phyloP scores from a whole-genome alignment of 2,888 invertebrate species.

The Nasonia oneida region DNA sequence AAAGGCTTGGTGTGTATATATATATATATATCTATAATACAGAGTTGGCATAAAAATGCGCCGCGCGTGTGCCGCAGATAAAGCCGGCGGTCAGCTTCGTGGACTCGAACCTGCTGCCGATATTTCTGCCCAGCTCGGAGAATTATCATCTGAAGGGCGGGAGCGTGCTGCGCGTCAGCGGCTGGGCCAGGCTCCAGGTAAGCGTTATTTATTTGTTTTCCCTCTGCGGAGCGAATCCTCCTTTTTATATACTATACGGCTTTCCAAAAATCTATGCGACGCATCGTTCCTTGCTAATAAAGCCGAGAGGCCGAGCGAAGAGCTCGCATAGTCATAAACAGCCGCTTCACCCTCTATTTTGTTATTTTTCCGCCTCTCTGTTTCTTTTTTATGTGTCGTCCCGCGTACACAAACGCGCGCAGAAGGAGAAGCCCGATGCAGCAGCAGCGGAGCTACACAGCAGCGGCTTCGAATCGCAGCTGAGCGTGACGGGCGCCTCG shows the following conservation, averaged over 20 bases:
- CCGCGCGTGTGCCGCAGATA: conserved; percentile 16
- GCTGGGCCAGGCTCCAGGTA: conserved; percentile 63
- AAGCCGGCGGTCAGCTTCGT: not conserved
- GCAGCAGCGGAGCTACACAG: conserved; percentile 62
- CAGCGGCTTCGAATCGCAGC: conserved; percentile 64
- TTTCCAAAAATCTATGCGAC: no score
- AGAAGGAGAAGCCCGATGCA: not conserved
- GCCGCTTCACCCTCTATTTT: conserved; percentile 36
- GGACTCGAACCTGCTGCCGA: conserved; percentile 58
- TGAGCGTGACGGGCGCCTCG: conserved; percentile 62
- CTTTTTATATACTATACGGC: not conserved
- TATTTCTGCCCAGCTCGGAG: conserved; percentile 64
- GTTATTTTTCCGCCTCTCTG: conserved; percentile 20
- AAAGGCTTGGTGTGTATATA: not conserved
- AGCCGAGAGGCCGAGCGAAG: conserved; percentile 60
- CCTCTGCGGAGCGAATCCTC: no score
- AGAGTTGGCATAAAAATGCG: conserved; percentile 10
- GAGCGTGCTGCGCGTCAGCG: conserved; percentile 64
- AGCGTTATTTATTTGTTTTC: not conserved
- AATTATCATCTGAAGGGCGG: conserved; percentile 62
- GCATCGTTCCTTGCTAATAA: no score
- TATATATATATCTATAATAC: not conserved
- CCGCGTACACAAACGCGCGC: not conserved
- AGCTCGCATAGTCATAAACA: conserved; percentile 61
- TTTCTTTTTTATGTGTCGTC: not conserved